These are phyloP conservation scores for Gallinago stenura DNA, from an alignment of 2,797 vertebrate genomes.

Conservation along the genomic window DNA sequence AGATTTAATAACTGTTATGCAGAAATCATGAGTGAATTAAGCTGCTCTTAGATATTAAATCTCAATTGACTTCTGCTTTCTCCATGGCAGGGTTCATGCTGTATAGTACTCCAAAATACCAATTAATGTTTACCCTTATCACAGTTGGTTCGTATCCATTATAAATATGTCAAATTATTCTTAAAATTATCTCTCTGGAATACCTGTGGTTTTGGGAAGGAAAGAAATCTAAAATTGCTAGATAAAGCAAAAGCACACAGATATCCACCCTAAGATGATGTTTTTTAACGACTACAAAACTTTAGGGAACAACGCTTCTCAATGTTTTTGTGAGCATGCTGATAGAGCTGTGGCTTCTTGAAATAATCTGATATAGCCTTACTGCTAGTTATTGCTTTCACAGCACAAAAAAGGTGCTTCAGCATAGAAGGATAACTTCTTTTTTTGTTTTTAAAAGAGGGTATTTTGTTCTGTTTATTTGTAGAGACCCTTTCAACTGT, in stretches of 20 bases:
- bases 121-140: not conserved
- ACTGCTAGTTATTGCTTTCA: not conserved
- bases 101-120: not conserved
- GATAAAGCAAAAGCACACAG: not conserved
- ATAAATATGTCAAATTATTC: not conserved
- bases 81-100: not conserved
- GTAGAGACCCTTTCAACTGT: not conserved
- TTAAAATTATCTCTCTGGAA: not conserved
- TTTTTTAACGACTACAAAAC: not conserved
- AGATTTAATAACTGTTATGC: not conserved
- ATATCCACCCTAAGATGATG: not conserved
- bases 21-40: not conserved
- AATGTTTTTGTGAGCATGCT: not conserved
- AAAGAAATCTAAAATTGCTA: not conserved
- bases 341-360: not conserved
- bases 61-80: not conserved
- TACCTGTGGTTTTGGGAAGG: not conserved
- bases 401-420: not conserved
- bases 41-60: not conserved
- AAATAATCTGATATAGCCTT: not conserved
- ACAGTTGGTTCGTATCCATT: not conserved
- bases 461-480: not conserved
- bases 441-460: not conserved
- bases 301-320: not conserved
- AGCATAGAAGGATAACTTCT: not conserved